Evolutionary conservation across 2,888 invertebrate species (phyloP).

Genomic region (Caradrina clavipalpis): DNA sequence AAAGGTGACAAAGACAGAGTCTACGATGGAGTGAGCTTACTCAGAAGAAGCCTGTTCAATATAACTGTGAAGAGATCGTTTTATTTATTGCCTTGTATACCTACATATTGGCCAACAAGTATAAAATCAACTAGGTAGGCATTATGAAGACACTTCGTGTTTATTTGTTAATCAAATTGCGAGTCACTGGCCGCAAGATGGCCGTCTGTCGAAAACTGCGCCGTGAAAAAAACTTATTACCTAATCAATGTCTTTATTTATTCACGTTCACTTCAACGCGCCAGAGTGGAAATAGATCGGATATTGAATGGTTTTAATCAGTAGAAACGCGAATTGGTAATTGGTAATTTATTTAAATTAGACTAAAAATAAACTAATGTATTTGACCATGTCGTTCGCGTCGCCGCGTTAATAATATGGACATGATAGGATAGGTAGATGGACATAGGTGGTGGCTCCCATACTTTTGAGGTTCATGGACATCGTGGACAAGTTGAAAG

Average conservation of each 20-base stretch:
- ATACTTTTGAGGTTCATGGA: no score
- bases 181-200: conserved; percentile 40
- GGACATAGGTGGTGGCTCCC: no score
- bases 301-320: conserved; percentile 3
- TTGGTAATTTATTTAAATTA: not conserved
- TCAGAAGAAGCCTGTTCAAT: no score
- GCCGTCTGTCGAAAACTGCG: conserved; percentile 3
- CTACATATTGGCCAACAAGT: not conserved
- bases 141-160: conserved; percentile 12
- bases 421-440: no score
- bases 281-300: conserved; percentile 18
- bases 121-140: not conserved
- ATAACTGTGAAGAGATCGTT: no score
- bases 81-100: no score
- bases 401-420: no score
- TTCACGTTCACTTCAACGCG: conserved; percentile 37
- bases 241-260: conserved; percentile 4
- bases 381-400: no score
- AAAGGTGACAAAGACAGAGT: no score
- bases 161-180: conserved; percentile 48
- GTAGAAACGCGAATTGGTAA: not conserved
- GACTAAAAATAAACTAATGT: no score
- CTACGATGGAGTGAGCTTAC: no score
- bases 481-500: no score
- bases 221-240: conserved; percentile 32